Evolutionary conservation across 2,888 invertebrate genomes (phyloP), one percentile per base, ranked within the genome.

Genomic region (Tachina grossa): DNA sequence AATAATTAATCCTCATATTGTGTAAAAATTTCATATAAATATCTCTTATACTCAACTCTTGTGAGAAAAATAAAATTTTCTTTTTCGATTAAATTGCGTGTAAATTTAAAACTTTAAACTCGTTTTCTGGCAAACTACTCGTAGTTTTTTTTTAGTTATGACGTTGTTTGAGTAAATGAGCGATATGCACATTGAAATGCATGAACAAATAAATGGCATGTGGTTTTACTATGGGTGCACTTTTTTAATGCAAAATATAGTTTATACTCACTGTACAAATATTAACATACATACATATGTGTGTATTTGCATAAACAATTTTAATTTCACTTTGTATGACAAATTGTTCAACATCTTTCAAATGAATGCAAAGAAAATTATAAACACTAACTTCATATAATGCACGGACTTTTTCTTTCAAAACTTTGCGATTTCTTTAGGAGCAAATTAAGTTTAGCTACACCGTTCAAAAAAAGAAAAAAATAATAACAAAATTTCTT

Each of bases 221-320:
- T 61, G 53, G 77, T 53, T 61, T 61, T 69, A 59, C 16, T 69
- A 63, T 51, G 61, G 43, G 51, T 53, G 69, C 68, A 69, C 53
- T 59, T 45, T 76, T 69, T 65, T 5, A 6, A 55, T 55, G 53
- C 31, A 4, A 45, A 57, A 31, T 10, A 51, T 59, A 14, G 43
- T 41, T 22, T 9, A 57, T 41, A 59, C 41, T 59, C n/a, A 10
- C 59, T 19, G 1, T 11, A n/a, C 16, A 31, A 31, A 31, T 31
- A 31, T 31, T 31, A 31, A 22, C 43, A 43, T 11, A 61, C 5
- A 16, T 43, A 61, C 14, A 16, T 14, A 39, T 41, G 5, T 41
- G 22, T 1, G 22, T 76, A 63, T 51, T 53, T 63, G 43, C 41
- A 22, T 45, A 65, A 43, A 51, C 53, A 57, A 53, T 53, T 65